A percentile compares a stretch with the other conserved stretches of the same genome.
Conservation (phyloP, 2,888 invertebrate species). For the Chloroclystis v-ata region DNA sequence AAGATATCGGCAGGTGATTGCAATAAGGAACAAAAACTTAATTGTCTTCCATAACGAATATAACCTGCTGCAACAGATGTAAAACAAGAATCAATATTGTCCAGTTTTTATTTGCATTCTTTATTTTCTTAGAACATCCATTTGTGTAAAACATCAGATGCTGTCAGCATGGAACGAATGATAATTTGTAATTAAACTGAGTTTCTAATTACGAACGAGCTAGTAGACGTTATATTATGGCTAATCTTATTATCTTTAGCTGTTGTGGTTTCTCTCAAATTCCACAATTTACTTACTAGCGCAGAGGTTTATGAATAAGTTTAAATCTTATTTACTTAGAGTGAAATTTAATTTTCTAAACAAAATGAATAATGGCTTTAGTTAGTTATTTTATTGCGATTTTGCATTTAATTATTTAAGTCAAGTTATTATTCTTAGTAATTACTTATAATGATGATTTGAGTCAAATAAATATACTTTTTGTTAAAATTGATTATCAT, state of each 20-base stretch:
- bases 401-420: too few relatives aligned
- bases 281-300: conserved; percentile 9
- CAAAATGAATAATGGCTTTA: too few relatives aligned
- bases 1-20: conserved; percentile 21
- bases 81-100: conserved; percentile 11
- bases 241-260: conserved; percentile 18
- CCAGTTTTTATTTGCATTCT: conserved; percentile 7
- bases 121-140: conserved; percentile 5
- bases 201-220: conserved; percentile 22
- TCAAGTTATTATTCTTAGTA: too few relatives aligned
- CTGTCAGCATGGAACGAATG: conserved; percentile 17
- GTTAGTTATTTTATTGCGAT: too few relatives aligned
- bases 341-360: neutral
- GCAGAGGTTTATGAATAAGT: conserved; percentile 9
- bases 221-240: conserved; percentile 15
- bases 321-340: neutral
- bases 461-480: too few relatives aligned
- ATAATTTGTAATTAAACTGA: conserved; percentile 19
- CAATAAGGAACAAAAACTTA: conserved; percentile 21
- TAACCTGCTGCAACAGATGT: conserved; percentile 17
- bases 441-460: too few relatives aligned
- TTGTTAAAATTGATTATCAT: too few relatives aligned
- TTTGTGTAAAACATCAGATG: conserved; percentile 12
- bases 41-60: conserved; percentile 4
- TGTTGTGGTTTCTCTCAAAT: conserved; percentile 18